These are phyloP conservation scores for Anarhynchus alexandrinus DNA, from an alignment of 2,113 vertebrate genomes.

Conservation along the genomic window DNA sequence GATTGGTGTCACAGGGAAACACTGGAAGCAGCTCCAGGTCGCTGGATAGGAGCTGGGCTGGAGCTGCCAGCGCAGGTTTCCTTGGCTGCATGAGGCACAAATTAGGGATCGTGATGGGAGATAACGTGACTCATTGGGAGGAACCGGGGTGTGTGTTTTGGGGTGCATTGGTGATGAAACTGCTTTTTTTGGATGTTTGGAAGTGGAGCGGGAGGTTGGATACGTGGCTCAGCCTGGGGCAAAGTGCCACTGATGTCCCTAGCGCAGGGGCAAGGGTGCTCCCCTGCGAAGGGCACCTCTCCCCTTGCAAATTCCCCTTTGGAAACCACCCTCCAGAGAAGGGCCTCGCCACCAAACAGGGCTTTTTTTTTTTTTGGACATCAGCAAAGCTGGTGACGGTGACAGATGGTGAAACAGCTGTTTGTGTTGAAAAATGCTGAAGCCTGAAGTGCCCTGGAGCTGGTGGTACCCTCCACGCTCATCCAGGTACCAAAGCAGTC, in stretches of 20 bases:
- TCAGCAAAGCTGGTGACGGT: neutral
- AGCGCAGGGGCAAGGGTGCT: neutral
- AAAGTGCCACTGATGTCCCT: too few species aligned
- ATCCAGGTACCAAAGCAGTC: neutral
- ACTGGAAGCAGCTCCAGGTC: neutral
- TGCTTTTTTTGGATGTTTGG: neutral
- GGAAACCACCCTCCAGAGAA: neutral
- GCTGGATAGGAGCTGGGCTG: neutral
- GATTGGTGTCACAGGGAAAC: fast-evolving
- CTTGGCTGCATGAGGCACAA: neutral
- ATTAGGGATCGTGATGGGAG: neutral
- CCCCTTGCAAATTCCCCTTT: neutral
- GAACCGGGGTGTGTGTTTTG: neutral
- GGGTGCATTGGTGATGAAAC: neutral
- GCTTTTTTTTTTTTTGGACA: neutral
- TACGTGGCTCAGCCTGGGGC: neutral
- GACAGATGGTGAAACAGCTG: neutral
- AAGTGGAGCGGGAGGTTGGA: neutral
- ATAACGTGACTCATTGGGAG: fast-evolving
- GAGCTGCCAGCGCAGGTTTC: fast-evolving
- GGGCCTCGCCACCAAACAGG: fast-evolving
- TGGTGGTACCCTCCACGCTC: too few species aligned
- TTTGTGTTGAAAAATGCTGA: neutral
- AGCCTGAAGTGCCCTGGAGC: neutral
- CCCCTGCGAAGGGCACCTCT: neutral